Evolutionary conservation across 2,797 vertebrate species (phyloP).

Genomic region (Bradypodion pumilum): DNA sequence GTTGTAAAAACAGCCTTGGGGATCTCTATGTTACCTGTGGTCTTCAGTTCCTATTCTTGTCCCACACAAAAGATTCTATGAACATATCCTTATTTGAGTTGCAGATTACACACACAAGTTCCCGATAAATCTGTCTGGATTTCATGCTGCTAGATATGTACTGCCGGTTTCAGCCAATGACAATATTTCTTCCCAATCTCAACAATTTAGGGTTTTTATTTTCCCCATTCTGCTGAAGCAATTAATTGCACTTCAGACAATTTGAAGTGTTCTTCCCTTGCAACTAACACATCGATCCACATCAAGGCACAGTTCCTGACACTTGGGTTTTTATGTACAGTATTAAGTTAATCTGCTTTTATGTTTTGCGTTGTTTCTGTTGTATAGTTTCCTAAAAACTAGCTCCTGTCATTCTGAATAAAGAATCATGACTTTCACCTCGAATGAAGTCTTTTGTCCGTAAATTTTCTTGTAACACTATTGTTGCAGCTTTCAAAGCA

Average conservation of each 20-base stretch:
- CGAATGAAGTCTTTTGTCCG: conserved; percentile 17
- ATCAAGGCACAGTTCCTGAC: not conserved
- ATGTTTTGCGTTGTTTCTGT: not conserved
- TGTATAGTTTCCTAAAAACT: not conserved
- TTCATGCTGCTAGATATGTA: not conserved
- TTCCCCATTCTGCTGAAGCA: not conserved
- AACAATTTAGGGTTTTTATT: not conserved
- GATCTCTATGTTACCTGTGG: too few relatives aligned
- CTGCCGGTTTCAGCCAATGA: not conserved
- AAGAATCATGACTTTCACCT: conserved; percentile 12
- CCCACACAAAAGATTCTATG: too few relatives aligned
- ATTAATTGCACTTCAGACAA: not conserved
- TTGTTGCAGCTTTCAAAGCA: conserved; percentile 33
- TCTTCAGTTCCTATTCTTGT: too few relatives aligned
- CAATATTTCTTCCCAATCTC: not conserved
- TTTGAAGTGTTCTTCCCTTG: not conserved
- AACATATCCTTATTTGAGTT: too few relatives aligned
- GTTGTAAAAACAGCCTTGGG: too few relatives aligned
- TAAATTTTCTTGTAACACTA: conserved; percentile 22
- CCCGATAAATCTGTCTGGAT: not conserved
- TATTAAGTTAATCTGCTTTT: not conserved
- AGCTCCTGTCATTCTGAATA: conserved; percentile 5
- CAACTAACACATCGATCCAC: not conserved
- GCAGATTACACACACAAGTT: not conserved
- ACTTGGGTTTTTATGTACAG: not conserved